Percentiles rank a stretch among this genome's conserved stretches.
These are phyloP conservation scores for Antennarius striatus DNA, from an alignment of 2,113 vertebrate genomes.

Conservation along the genomic window DNA sequence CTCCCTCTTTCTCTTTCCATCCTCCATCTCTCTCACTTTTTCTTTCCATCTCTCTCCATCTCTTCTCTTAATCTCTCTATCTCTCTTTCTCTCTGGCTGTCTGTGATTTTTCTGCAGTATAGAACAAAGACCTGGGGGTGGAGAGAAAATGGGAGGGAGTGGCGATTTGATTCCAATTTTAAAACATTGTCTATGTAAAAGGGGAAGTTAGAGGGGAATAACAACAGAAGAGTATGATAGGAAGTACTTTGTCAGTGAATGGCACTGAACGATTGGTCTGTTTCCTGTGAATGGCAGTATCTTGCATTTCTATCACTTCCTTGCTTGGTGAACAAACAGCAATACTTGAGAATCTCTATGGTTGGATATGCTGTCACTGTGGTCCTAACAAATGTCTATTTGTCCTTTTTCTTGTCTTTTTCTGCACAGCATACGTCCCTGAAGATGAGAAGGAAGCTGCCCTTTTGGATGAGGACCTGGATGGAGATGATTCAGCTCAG, in stretches of 20 bases:
- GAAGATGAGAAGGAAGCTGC: constrained; percentile 95
- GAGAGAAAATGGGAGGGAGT: constrained; percentile 34
- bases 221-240: constrained; percentile 57
- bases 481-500: constrained; percentile 85
- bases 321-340: constrained; percentile 27
- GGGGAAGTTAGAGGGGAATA: constrained; percentile 53
- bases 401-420: constrained; percentile 59
- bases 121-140: constrained; percentile 71
- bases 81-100: constrained; percentile 33
- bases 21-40: constrained; percentile 44
- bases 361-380: constrained; percentile 37
- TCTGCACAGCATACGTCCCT: constrained; percentile 90
- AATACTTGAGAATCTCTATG: constrained; percentile 50
- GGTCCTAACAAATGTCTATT: constrained; percentile 50
- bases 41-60: constrained; percentile 41
- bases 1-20: constrained; percentile 58
- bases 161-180: constrained; percentile 66
- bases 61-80: not conserved
- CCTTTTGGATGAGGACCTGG: constrained; percentile 88
- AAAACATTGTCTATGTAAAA: constrained; percentile 66
- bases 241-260: constrained; percentile 46
- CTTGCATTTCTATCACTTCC: constrained; percentile 53
- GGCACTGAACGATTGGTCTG: constrained; percentile 51
- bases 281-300: constrained; percentile 42
- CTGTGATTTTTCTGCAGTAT: constrained; percentile 60